These are phyloP conservation scores for Metopia argyrocephala DNA, from an alignment of 2,888 invertebrate species.

Conservation along the genomic window DNA sequence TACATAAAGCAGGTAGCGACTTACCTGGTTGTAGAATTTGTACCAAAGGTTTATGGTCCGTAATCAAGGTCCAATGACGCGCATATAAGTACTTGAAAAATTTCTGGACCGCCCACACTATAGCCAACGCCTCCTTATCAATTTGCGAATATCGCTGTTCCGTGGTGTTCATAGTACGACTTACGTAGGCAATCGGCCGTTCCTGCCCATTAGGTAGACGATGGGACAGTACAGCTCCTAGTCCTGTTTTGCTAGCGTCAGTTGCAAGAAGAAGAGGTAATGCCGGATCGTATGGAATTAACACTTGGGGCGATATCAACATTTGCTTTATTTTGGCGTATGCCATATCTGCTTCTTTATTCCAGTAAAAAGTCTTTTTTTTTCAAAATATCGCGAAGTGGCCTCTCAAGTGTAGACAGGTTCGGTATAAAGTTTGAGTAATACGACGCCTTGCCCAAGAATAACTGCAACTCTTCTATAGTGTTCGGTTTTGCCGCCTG, in stretches of 20 bases:
- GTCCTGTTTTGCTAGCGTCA: constrained; percentile 9
- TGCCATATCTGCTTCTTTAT: not conserved
- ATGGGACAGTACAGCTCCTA: constrained; percentile 16
- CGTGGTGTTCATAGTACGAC: too few relatives aligned
- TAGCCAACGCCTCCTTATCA: too few relatives aligned
- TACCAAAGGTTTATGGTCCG: too few relatives aligned
- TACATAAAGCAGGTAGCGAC: too few relatives aligned
- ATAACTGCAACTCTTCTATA: constrained; percentile 18
- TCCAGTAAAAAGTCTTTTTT: not conserved
- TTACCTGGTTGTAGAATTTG: too few relatives aligned
- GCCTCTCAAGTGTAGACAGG: not conserved
- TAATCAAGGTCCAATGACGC: too few relatives aligned
- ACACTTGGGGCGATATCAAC: constrained; percentile 34
- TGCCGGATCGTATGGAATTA: constrained; percentile 52
- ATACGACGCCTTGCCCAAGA: constrained; percentile 10
- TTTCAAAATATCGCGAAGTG: not conserved
- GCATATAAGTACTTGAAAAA: too few relatives aligned
- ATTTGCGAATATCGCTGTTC: too few relatives aligned
- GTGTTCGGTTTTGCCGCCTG: constrained; percentile 31
- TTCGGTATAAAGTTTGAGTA: constrained; percentile 12
- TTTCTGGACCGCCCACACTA: too few relatives aligned
- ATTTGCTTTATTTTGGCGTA: not conserved
- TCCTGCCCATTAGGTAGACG: not conserved
- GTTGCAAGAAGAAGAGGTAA: constrained; percentile 14
- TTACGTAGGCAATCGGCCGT: too few relatives aligned